phyloP scores from a whole-genome alignment of 2,888 invertebrate species.

The Dusona sp. region DNA sequence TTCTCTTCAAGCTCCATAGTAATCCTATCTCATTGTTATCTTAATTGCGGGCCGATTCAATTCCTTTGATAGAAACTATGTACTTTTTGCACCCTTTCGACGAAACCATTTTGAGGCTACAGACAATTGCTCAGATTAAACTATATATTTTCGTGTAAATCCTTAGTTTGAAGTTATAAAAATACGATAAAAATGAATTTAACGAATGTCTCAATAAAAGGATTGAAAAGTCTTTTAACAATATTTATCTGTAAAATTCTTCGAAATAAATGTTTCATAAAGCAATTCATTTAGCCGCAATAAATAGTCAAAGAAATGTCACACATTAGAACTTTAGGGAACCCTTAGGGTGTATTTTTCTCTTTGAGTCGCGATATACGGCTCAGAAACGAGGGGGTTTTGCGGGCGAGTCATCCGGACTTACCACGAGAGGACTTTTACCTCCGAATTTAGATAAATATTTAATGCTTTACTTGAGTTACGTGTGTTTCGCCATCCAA shows the following conservation, averaged over 20 bases:
- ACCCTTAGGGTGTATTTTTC: neutral
- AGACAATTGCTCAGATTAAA: neutral
- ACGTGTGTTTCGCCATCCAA: constrained; percentile 1
- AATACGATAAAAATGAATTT: neutral
- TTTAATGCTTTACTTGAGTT: constrained; percentile 44
- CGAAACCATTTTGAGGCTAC: neutral
- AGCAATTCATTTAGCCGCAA: neutral
- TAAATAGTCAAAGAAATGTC: neutral
- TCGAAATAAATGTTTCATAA: neutral
- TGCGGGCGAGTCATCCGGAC: neutral
- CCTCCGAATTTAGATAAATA: constrained; percentile 55
- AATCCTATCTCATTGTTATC: constrained; percentile 1
- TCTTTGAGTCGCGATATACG: neutral
- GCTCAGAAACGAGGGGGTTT: neutral
- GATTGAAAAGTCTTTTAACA: neutral
- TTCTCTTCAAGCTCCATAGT: neutral
- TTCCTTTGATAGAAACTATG: neutral
- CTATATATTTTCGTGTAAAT: neutral
- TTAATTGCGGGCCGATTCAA: neutral
- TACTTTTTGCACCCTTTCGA: neutral
- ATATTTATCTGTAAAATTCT: neutral
- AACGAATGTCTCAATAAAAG: too few relatives aligned
- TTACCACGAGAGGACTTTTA: constrained; percentile 19
- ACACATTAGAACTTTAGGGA: neutral
- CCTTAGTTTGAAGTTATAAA: neutral